Percentiles rank a stretch among this genome's conserved stretches.
phyloP scores from a whole-genome alignment of 2,113 vertebrate genomes.

The Sebastes fasciatus region DNA sequence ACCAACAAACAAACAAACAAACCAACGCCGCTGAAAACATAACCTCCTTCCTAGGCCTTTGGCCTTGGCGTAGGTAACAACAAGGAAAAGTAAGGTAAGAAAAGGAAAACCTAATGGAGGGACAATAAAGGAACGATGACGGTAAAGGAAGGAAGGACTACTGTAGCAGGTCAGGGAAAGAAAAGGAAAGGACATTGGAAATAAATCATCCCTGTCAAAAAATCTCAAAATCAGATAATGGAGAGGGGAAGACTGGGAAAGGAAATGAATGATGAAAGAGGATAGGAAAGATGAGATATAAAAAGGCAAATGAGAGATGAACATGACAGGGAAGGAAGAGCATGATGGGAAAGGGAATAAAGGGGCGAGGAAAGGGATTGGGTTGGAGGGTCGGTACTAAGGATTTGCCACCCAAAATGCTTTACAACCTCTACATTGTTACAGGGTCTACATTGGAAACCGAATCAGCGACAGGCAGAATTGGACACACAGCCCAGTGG shows the following conservation, averaged over 20 bases:
- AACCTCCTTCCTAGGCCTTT: too few relatives aligned
- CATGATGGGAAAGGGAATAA: neutral
- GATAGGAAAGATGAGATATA: neutral
- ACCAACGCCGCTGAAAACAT: too few relatives aligned
- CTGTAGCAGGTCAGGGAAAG: neutral
- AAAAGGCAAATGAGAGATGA: neutral
- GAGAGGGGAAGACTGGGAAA: neutral
- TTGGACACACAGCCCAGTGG: conserved; percentile 57
- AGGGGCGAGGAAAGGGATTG: neutral
- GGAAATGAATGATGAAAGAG: neutral
- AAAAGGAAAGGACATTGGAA: neutral
- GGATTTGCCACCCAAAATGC: conserved; percentile 13
- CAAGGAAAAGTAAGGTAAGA: neutral
- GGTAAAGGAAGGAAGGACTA: neutral
- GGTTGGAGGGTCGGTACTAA: conserved; percentile 6
- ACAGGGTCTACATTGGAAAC: conserved; percentile 52
- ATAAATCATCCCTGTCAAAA: neutral
- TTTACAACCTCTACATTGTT: conserved; percentile 28
- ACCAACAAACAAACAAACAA: too few relatives aligned
- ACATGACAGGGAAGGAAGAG: neutral
- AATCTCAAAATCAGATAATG: conserved; percentile 6
- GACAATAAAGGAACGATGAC: neutral
- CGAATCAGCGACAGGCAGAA: conserved; percentile 43
- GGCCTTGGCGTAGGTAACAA: neutral
- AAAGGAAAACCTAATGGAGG: neutral